A percentile compares a stretch with the other conserved stretches of the same genome.
Conservation (phyloP, 2,797 vertebrate species). For the Silurus aristotelis region DNA sequence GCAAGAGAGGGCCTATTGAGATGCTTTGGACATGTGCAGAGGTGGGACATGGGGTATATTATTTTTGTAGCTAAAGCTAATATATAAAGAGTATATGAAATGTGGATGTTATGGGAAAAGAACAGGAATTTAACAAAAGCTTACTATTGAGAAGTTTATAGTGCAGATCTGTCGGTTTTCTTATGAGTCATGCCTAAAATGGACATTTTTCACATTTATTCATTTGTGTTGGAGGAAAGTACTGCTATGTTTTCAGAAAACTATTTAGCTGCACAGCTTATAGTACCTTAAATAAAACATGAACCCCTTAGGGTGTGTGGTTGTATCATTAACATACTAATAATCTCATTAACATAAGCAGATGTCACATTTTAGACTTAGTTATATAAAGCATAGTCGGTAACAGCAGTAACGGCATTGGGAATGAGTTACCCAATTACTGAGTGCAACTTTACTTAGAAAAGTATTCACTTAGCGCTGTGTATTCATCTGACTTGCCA, state of each 20-base stretch:
- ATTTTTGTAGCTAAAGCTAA: too few species aligned
- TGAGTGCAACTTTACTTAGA: too few species aligned
- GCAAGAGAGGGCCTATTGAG: too few species aligned
- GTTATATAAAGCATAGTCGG: neutral
- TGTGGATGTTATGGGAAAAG: neutral
- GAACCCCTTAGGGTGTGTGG: neutral
- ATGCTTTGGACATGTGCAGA: too few species aligned
- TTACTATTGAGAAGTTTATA: neutral
- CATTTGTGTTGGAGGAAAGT: neutral
- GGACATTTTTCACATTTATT: neutral
- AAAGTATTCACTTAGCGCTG: too few species aligned
- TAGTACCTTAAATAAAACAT: neutral
- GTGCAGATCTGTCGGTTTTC: neutral
- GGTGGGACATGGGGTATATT: too few species aligned
- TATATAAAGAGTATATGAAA: neutral
- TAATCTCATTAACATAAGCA: neutral
- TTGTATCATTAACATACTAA: neutral
- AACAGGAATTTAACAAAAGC: neutral
- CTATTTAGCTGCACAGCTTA: neutral
- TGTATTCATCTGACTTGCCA: too few species aligned
- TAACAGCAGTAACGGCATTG: neutral
- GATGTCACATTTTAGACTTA: neutral
- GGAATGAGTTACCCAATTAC: neutral
- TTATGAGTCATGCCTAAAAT: neutral
- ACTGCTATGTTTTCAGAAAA: neutral